Percentiles rank a stretch among this genome's conserved stretches.
Evolutionary conservation across 2,888 invertebrate genomes (phyloP).

Genomic region (Oasisia sp.): DNA sequence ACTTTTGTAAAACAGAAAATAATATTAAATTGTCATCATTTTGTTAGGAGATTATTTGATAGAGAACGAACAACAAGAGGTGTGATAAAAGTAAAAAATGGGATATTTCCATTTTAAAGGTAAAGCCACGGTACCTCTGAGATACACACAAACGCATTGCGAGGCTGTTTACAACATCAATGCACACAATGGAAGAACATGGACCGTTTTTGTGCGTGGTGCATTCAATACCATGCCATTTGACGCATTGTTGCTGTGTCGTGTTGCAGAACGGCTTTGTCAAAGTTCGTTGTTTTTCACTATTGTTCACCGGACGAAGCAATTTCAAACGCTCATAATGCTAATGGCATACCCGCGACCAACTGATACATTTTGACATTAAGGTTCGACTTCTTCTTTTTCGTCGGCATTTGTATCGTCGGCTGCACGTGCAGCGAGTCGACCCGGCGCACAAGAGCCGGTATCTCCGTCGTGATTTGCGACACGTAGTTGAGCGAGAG

Average conservation of each 20-base stretch:
- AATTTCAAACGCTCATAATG: neutral
- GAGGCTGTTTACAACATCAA: neutral
- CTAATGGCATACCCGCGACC: neutral
- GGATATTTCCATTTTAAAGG: too few species aligned
- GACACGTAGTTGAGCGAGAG: conserved; percentile 23
- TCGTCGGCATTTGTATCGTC: neutral
- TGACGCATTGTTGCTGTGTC: neutral
- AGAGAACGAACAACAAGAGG: too few species aligned
- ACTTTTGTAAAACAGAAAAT: too few species aligned
- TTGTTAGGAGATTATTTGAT: too few species aligned
- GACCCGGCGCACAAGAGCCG: neutral
- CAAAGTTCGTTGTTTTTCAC: neutral
- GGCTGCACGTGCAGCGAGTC: neutral
- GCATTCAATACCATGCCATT: neutral
- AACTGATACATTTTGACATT: neutral
- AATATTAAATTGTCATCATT: too few species aligned
- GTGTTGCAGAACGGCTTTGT: neutral
- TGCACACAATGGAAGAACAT: neutral
- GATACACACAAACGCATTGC: neutral
- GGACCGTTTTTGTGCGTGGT: neutral
- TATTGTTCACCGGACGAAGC: neutral
- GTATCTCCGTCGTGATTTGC: neutral
- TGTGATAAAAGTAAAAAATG: too few species aligned
- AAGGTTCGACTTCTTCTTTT: neutral
- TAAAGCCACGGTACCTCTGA: neutral